Base-by-base conservation (phyloP, 2,113 vertebrate genomes). In the Indicator maculatus region DNA sequence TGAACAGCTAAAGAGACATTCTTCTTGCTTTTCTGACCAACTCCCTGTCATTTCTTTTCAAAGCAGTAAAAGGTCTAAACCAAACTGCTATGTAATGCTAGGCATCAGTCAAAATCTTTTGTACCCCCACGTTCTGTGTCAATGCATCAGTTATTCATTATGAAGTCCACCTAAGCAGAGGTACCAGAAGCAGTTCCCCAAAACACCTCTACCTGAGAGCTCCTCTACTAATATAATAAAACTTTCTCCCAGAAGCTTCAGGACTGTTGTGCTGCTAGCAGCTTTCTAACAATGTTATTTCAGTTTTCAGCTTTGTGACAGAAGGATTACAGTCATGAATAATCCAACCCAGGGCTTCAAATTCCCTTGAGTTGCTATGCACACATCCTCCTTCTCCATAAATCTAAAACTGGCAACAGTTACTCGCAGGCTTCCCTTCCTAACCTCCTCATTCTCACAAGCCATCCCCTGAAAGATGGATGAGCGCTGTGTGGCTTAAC, bases 271-370 rank as follows among this genome's bases (percentile, higher is more conserved):
- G 53, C 23, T 83, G 58, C 16, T 28, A 63, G 39, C 61, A 78
- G 79, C 61, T 88, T 86, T 73, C 67, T 59, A 90, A 76, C 44
- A 59, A 52, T 2, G 6, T 12, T 70, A 27, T 90, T 88, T 86
- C 85, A 66, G 44, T 67, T 65, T 87, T 88, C 82, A 76, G 60
- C 53, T 91, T 88, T 81, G 70, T 76, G 86, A 87, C 52, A 77
- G 66, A 92, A 87, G 90, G 90, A 91, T 90, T 83, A 72, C 38
- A 44, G 66, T 33, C 75, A 82, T 20, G 58, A 87, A 76, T 85
- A 85, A 63, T 38, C 30, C 44, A 21, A 81, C 5, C 4, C 26
- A 81, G 12, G 24, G 41, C 36, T 73, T 93, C 83, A 88, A 83
- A 86, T 73, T 93, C 76, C 72, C 44, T 83, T 1, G 6, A 78